Evolutionary conservation across 2,113 vertebrate species (phyloP).

Genomic region (Centrocercus urophasianus): DNA sequence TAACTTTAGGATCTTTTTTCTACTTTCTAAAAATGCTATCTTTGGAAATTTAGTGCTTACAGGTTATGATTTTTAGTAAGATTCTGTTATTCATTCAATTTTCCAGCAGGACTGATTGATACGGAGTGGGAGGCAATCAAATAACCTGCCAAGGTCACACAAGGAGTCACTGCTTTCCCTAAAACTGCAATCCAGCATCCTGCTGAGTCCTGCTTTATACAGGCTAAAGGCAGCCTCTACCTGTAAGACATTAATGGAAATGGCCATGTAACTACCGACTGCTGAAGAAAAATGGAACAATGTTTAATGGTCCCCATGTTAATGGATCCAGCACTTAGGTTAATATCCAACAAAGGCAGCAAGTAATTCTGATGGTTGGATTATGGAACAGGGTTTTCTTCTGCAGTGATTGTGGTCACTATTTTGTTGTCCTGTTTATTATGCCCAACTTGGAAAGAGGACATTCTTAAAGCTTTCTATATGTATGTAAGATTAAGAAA

Average conservation of each 20-base stretch:
- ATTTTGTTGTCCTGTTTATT: background rate
- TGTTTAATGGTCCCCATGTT: background rate
- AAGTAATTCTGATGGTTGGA: background rate
- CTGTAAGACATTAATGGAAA: background rate
- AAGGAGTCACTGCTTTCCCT: background rate
- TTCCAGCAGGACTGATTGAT: conserved; percentile 1
- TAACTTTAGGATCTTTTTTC: background rate
- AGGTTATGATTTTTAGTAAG: background rate
- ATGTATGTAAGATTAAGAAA: background rate
- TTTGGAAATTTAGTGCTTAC: background rate
- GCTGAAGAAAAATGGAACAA: background rate
- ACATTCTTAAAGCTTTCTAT: background rate
- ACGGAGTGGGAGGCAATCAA: background rate
- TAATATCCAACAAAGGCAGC: background rate
- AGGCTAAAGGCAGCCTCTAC: background rate
- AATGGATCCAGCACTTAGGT: background rate
- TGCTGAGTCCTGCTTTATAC: background rate
- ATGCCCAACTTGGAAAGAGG: background rate
- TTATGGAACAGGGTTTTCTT: background rate
- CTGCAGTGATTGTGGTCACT: background rate
- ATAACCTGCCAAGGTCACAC: background rate
- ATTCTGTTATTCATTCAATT: background rate
- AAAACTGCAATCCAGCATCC: background rate
- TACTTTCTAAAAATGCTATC: background rate
- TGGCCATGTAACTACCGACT: background rate